These are phyloP conservation scores for Philereme vetulata DNA, from an alignment of 2,888 invertebrate genomes.

Conservation along the genomic window DNA sequence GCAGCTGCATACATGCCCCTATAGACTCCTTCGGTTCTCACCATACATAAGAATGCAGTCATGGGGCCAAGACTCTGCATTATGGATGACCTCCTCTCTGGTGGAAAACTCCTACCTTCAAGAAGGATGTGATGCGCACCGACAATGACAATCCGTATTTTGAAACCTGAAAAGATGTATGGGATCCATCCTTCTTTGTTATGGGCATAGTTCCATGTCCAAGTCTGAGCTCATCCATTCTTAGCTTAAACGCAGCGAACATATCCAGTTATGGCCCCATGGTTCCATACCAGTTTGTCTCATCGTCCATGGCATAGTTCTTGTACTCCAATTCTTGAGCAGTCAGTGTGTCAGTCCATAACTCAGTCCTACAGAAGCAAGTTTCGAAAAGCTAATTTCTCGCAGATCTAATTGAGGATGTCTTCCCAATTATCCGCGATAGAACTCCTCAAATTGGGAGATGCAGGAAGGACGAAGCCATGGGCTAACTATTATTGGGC, in stretches of 20 bases:
- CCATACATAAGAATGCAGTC: conserved; percentile 41
- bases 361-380: too few relatives aligned
- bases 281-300: conserved; percentile 11
- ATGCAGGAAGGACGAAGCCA: conserved; percentile 67
- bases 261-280: conserved; percentile 12
- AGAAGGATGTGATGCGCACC: conserved; percentile 43
- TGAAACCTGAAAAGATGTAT: conserved; percentile 12
- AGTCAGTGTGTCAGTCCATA: background rate
- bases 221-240: conserved; percentile 3
- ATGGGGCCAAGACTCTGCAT: conserved; percentile 42
- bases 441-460: conserved; percentile 78
- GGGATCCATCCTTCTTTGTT: conserved; percentile 2
- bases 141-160: conserved; percentile 42
- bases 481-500: conserved; percentile 77
- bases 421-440: conserved; percentile 72
- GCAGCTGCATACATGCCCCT: conserved; percentile 39
- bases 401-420: conserved; percentile 48
- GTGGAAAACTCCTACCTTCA: conserved; percentile 40
- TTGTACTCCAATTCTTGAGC: background rate
- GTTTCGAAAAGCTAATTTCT: too few relatives aligned
- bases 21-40: conserved; percentile 36
- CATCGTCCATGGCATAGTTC: background rate
- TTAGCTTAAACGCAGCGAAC: background rate
- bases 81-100: conserved; percentile 38
- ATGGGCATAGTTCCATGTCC: conserved; percentile 11